phyloP scores from a whole-genome alignment of 2,113 vertebrate species.

The Echinops telfairi region DNA sequence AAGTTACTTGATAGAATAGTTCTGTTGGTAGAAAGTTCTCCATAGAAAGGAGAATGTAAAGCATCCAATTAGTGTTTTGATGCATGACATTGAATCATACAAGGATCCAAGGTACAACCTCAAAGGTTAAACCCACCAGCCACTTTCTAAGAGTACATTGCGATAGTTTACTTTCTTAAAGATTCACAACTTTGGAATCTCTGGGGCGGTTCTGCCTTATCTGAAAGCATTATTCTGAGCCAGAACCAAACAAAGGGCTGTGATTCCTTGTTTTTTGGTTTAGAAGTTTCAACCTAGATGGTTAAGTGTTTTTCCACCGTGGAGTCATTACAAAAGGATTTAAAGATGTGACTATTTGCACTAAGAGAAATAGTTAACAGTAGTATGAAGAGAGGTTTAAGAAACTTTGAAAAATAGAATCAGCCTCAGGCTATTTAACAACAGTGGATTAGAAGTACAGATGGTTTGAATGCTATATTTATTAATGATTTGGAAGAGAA shows the following conservation, averaged over 20 bases:
- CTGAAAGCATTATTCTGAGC: too few relatives aligned
- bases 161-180: neutral
- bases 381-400: conserved; percentile 9
- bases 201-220: neutral
- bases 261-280: neutral
- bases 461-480: conserved; percentile 60
- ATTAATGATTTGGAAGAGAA: conserved; percentile 61
- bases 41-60: conserved; percentile 40
- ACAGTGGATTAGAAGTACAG: conserved; percentile 46
- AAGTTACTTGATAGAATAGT: neutral
- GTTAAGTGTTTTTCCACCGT: neutral
- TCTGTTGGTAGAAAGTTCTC: too few relatives aligned
- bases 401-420: conserved; percentile 42
- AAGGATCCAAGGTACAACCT: too few relatives aligned
- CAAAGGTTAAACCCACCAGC: neutral
- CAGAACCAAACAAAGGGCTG: neutral
- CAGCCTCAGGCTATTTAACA: conserved; percentile 41
- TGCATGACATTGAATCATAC: neutral
- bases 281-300: neutral
- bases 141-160: neutral
- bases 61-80: neutral
- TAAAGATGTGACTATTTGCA: conserved; percentile 30
- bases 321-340: neutral
- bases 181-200: neutral
- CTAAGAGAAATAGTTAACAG: conserved; percentile 53